Evolutionary conservation across 2,113 vertebrate species (phyloP).

Genomic region (Leptobrachium ailaonicum): DNA sequence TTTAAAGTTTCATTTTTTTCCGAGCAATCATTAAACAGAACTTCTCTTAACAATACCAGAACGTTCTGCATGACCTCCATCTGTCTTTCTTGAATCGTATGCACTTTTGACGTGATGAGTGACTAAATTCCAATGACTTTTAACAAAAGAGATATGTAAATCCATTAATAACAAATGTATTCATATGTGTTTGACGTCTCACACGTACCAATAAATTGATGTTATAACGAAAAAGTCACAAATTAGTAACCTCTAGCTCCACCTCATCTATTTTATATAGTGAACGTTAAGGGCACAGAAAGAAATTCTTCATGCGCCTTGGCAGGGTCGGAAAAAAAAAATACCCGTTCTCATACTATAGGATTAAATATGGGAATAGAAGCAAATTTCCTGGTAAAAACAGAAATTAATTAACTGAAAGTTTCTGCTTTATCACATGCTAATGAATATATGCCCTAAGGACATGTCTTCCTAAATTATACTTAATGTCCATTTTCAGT

Average conservation of each 20-base stretch:
- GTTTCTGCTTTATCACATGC: slow-evolving; percentile 40
- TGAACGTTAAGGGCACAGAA: slow-evolving; percentile 8
- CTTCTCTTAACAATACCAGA: no score
- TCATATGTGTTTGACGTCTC: no score
- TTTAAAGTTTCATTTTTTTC: no score
- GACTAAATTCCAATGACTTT: no score
- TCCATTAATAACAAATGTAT: no score
- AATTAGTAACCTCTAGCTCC: slow-evolving; percentile 14
- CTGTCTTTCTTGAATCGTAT: no score
- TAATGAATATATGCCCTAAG: slow-evolving; percentile 42
- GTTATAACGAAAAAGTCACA: background rate
- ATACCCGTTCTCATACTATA: background rate
- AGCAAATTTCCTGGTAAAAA: slow-evolving; percentile 45
- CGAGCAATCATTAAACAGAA: no score
- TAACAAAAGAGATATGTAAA: no score
- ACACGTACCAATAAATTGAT: background rate
- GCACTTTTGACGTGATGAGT: no score
- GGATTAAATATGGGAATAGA: slow-evolving; percentile 25
- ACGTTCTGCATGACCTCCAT: no score
- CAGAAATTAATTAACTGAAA: slow-evolving; percentile 42
- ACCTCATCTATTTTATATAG: slow-evolving; percentile 1
- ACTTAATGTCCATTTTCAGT: slow-evolving; percentile 47
- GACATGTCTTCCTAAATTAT: slow-evolving; percentile 45
- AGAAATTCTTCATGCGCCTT: slow-evolving; percentile 22
- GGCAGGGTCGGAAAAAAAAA: slow-evolving; percentile 22